These are phyloP conservation scores for Caenorhabditis zanzibari DNA, from an alignment of 2,888 invertebrate genomes.

Conservation along the genomic window DNA sequence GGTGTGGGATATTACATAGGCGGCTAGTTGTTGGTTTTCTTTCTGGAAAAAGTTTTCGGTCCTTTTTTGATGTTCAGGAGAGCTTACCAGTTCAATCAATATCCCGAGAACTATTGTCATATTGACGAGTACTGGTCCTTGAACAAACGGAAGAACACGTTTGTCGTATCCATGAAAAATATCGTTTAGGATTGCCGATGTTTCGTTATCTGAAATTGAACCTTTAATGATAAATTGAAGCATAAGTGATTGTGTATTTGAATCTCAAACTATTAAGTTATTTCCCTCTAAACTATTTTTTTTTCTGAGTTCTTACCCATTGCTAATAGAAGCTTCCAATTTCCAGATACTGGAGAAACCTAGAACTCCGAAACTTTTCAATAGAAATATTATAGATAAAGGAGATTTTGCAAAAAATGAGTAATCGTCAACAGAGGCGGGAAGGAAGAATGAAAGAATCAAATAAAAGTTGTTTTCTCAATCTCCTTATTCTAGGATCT, in stretches of 20 bases:
- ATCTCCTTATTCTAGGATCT: conserved; percentile 2
- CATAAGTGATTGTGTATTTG: neutral
- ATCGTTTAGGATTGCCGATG: conserved; percentile 74
- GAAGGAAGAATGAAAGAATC: neutral
- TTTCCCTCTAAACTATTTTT: no score
- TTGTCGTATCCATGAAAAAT: conserved; percentile 78
- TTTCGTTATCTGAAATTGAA: conserved; percentile 70
- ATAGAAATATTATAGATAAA: neutral
- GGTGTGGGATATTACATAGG: conserved; percentile 79
- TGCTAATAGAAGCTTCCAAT: neutral
- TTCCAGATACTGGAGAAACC: neutral
- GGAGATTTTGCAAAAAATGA: conserved; percentile 1
- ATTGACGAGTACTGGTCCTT: conserved; percentile 78
- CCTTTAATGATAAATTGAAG: neutral
- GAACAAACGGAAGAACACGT: conserved; percentile 77
- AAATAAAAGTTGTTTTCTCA: conserved; percentile 34
- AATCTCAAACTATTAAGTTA: no score
- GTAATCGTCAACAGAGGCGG: neutral
- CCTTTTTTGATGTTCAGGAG: no score
- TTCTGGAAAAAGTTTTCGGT: conserved; percentile 66
- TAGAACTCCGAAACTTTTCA: neutral
- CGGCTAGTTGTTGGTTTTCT: conserved; percentile 80
- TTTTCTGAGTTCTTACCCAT: neutral
- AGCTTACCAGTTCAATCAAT: conserved; percentile 78
- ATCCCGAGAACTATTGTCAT: conserved; percentile 81